Evolutionary conservation across 1,140 invertebrate genomes (phyloP).

Genomic region (Polypedilum vanderplanki): DNA sequence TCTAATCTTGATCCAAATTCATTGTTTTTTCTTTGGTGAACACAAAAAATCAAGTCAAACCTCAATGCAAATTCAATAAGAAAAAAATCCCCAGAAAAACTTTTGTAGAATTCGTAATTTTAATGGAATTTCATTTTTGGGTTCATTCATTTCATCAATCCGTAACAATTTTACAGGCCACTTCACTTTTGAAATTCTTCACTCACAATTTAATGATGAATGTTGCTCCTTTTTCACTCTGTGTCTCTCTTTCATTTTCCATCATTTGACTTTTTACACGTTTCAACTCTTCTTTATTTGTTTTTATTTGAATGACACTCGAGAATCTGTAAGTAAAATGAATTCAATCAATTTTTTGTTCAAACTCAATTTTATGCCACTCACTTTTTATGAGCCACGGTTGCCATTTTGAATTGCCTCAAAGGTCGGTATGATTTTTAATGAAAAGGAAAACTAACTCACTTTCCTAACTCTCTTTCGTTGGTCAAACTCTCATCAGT

Average conservation of each 20-base stretch:
- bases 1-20: no score
- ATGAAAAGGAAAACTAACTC: neutral
- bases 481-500: slow-evolving; percentile 1
- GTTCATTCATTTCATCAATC: neutral
- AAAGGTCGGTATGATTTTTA: neutral
- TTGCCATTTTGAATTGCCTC: slow-evolving; percentile 8
- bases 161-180: neutral
- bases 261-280: neutral
- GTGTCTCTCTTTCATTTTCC: no score
- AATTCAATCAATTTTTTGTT: neutral
- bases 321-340: neutral
- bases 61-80: neutral
- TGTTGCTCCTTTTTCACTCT: neutral
- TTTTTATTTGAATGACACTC: slow-evolving; percentile 3
- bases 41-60: neutral
- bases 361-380: neutral
- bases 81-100: neutral
- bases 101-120: neutral
- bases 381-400: neutral
- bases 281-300: neutral
- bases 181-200: neutral
- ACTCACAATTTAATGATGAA: slow-evolving; percentile 9
- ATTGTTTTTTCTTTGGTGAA: neutral
- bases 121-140: neutral
- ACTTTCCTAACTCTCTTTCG: no score